Evolutionary conservation across 2,888 invertebrate species (phyloP), one percentile per base, ranked within the genome.

Genomic region (Torymus auratus): DNA sequence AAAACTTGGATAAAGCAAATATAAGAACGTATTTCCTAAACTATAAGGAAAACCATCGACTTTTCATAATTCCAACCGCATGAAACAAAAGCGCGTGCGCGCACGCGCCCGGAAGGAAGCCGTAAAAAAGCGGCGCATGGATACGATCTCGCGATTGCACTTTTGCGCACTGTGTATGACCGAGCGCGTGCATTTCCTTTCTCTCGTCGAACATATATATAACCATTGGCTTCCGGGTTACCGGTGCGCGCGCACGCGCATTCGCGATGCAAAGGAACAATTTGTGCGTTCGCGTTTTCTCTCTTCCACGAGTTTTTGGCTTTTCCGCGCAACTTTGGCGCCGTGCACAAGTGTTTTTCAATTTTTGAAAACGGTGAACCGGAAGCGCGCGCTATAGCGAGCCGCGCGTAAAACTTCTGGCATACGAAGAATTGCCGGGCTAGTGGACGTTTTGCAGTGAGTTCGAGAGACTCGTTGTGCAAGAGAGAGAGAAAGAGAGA

Each of bases 71-170:
- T 62, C 50, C 17, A 52, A 4, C 28, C 28, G 28, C 62, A 56
- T 10, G 53, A 68, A 20, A n/a, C 68, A 17, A 28, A 60, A 68
- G 41, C 15, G 41, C 13, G 28, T 7, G 28, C 28, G 28, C 28
- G 28, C 28, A 28, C 28, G 28, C 13, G n/a, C 15, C 12, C 17
- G 52, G 67, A 67, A 70, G 64, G 77, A 58, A 50, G 77, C 65
- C 70, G 52, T 58, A 71, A 71, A 70, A 52, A 70, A 52, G 52
- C 52, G 65, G 58, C 55, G 0, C 20, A n/a, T n/a, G 13, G 77
- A 77, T 77, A 55, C 20, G 62, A 76, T 76, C 76, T 75, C 41
- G 1, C 64, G 58, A 77, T 77, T 65, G 70, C 77, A 52, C 60
- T 76, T 76, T 76, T 64, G 73, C 41, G 55, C 28, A 14, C 62